Evolutionary conservation across 2,113 vertebrate genomes (phyloP), one percentile per base, ranked within the genome.

Genomic region (Hassar affinis): DNA sequence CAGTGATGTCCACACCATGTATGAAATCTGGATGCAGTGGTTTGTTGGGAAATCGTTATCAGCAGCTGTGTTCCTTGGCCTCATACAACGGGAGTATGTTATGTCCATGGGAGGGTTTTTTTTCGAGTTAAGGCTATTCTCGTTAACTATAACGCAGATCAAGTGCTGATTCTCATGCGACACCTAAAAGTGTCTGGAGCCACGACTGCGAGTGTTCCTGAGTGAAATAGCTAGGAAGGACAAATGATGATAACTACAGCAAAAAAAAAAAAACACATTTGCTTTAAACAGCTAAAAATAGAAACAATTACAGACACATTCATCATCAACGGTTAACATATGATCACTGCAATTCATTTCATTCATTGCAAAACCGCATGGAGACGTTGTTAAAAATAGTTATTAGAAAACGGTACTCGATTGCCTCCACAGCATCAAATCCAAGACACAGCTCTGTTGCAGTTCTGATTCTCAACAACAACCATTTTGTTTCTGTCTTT

Each of bases 401-500:
- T 49, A 18, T 74, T 35, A 33, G 57, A 20, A 22, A 75, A 80
- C 47, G 20, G 22, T 74, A 42, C 20, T 54, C 61, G 68, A 57
- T 20, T 51, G 52, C 27, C 64, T n/a, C 56, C 25, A 54, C 17
- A 42, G 12, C 18, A 20, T 54, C 15, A 27, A 25, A 17, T 51
- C 84, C 42, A 71, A 25, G n/a, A 78, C 45, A 27, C 9, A 51
- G 18, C 30, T 5, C 30, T 38, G 64, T 52, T 86, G 61, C 35
- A 68, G 74, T 68, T 85, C 30, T 56, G 57, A 84, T 47, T 6
- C 45, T 75, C 49, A 85, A 83, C 80, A 87, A 85, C 80, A 85
- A 81, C 69, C 83, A 83, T 82, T 87, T 85, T 57, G 86, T 87
- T 87, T 87, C 75, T 57, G 56, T 85, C 85, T 88, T 86, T 45